phyloP scores from a whole-genome alignment of 2,113 vertebrate genomes.

The Cebus imitator region DNA sequence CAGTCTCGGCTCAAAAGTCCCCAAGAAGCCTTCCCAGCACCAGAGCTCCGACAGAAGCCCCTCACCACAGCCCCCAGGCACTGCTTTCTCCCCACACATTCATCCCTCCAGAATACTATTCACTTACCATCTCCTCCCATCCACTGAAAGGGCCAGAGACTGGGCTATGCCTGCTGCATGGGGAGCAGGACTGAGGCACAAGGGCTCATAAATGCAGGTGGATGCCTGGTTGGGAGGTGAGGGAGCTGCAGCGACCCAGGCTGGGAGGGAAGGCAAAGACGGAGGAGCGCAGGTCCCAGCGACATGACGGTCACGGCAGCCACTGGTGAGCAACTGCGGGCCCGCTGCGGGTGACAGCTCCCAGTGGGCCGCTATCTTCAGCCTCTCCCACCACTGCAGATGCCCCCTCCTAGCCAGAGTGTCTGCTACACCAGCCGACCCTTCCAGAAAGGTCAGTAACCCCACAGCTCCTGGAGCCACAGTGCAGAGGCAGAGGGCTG shows the following conservation, averaged over 20 bases:
- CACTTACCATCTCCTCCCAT: rapidly evolving
- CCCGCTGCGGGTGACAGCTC: too few relatives aligned
- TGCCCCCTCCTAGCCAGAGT: background rate
- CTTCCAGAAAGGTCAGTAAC: background rate
- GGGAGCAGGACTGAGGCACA: background rate
- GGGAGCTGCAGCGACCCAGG: background rate
- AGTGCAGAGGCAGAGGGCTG: background rate
- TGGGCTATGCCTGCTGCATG: background rate
- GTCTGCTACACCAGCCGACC: background rate
- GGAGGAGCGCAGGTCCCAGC: too few relatives aligned
- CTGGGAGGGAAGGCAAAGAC: too few relatives aligned
- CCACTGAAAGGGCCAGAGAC: background rate
- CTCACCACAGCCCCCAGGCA: rapidly evolving
- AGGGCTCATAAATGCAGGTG: rapidly evolving
- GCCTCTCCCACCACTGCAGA: background rate
- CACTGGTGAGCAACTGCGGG: background rate
- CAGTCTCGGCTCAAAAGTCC: background rate
- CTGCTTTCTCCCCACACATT: rapidly evolving
- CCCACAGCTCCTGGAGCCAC: background rate
- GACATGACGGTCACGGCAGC: background rate
- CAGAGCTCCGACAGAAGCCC: background rate
- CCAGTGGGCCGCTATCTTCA: background rate
- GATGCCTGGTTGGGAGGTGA: background rate
- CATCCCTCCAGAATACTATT: rapidly evolving
- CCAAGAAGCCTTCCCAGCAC: background rate